Evolutionary conservation across 1,140 invertebrate genomes (phyloP).

Genomic region (Drosophila virilis): DNA sequence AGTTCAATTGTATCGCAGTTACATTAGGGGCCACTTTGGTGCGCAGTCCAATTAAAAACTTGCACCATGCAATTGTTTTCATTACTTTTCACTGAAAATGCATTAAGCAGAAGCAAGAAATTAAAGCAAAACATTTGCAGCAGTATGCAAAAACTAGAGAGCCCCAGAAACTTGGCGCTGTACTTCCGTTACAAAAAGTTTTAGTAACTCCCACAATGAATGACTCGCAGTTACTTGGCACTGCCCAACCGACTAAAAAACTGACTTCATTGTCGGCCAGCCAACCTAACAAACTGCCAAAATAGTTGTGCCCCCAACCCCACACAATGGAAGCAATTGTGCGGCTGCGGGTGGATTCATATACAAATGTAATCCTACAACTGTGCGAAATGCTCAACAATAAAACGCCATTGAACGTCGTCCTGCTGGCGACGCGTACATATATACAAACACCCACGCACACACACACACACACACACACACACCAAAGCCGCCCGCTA

Average conservation of each 20-base stretch:
- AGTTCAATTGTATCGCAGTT: conserved; percentile 23
- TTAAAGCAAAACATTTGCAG: conserved; percentile 19
- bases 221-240: conserved; percentile 57
- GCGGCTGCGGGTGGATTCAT: conserved; percentile 12
- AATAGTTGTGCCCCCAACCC: conserved; percentile 52
- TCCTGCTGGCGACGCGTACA: conserved; percentile 51
- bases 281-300: conserved; percentile 71
- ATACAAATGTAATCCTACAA: conserved; percentile 25
- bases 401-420: conserved; percentile 70
- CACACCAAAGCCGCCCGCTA: conserved; percentile 55
- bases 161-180: conserved; percentile 48
- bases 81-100: conserved; percentile 66
- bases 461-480: conserved; percentile 20
- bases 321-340: conserved; percentile 18
- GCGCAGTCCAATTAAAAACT: conserved; percentile 12
- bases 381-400: conserved; percentile 72
- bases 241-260: conserved; percentile 65
- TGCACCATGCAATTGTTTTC: conserved; percentile 48
- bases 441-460: conserved; percentile 12
- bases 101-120: conserved; percentile 37
- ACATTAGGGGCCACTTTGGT: conserved; percentile 10
- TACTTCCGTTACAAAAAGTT: conserved; percentile 64
- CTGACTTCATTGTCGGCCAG: conserved; percentile 75
- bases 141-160: conserved; percentile 46
- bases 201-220: conserved; percentile 67